These are phyloP conservation scores for Meloidogyne floridensis DNA, from an alignment of 1,140 invertebrate species.

Conservation along the genomic window DNA sequence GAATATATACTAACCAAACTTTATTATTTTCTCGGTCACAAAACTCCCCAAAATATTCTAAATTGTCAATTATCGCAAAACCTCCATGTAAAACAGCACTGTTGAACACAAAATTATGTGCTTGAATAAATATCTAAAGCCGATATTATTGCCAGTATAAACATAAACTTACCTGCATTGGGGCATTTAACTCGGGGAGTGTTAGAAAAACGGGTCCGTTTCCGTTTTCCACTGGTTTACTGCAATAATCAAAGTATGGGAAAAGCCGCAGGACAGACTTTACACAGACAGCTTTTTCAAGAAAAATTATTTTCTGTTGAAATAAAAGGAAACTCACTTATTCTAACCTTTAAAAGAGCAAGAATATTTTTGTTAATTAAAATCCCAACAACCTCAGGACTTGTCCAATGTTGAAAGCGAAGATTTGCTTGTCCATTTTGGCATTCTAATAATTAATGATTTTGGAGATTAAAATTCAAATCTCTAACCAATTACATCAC, in stretches of 20 bases:
- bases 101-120: slow-evolving; percentile 63
- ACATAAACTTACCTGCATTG: slow-evolving; percentile 52
- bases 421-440: slow-evolving; percentile 58
- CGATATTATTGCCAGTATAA: neutral
- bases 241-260: slow-evolving; percentile 62
- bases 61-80: slow-evolving; percentile 61
- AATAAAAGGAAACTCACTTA: slow-evolving; percentile 2
- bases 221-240: slow-evolving; percentile 52
- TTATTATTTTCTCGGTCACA: slow-evolving; percentile 37
- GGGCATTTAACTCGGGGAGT: slow-evolving; percentile 54
- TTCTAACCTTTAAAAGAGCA: neutral
- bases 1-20: neutral
- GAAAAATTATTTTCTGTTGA: neutral
- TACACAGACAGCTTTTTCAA: slow-evolving; percentile 54
- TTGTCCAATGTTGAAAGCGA: slow-evolving; percentile 52
- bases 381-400: slow-evolving; percentile 18
- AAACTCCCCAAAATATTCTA: slow-evolving; percentile 63
- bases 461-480: neutral
- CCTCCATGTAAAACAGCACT: slow-evolving; percentile 56
- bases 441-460: slow-evolving; percentile 39
- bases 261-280: slow-evolving; percentile 48
- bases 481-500: slow-evolving; percentile 51
- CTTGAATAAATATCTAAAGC: slow-evolving; percentile 57
- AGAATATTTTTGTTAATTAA: neutral
- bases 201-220: slow-evolving; percentile 57